phyloP scores from a whole-genome alignment of 1,140 invertebrate species.

The Penaeus japonicus region DNA sequence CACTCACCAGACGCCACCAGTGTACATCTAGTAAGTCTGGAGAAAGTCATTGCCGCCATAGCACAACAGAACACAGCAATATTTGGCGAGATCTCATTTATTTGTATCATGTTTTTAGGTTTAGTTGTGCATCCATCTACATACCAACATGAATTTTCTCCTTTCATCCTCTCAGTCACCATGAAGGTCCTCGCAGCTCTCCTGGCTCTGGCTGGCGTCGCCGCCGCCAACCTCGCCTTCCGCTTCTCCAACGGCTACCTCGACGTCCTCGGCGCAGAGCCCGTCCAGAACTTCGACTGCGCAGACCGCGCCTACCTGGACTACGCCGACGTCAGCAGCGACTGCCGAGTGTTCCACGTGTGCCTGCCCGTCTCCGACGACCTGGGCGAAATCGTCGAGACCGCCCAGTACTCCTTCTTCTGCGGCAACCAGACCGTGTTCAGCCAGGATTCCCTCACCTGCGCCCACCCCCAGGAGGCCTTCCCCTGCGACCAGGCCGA shows the following conservation, averaged over 20 bases:
- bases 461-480: neutral
- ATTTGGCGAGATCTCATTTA: no score
- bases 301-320: slow-evolving; percentile 7
- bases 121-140: no score
- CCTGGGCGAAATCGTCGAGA: neutral
- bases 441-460: slow-evolving; percentile 42
- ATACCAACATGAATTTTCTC: no score
- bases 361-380: slow-evolving; percentile 32
- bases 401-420: slow-evolving; percentile 21
- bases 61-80: no score
- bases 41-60: no score
- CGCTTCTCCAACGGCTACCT: slow-evolving; percentile 12
- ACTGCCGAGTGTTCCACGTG: slow-evolving; percentile 44
- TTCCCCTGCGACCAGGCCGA: slow-evolving; percentile 28
- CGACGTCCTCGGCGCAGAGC: slow-evolving; percentile 22
- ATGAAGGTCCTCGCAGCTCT: slow-evolving; percentile 28
- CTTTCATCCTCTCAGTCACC: neutral
- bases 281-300: slow-evolving; percentile 16
- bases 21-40: no score
- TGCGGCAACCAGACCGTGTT: slow-evolving; percentile 51
- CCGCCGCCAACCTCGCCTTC: slow-evolving; percentile 28
- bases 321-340: slow-evolving; percentile 43
- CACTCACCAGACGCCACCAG: no score
- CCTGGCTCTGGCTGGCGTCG: slow-evolving; percentile 14
- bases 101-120: no score